Evolutionary conservation across 2,113 vertebrate genomes (phyloP).

Genomic region (Oncorhynchus mykiss): DNA sequence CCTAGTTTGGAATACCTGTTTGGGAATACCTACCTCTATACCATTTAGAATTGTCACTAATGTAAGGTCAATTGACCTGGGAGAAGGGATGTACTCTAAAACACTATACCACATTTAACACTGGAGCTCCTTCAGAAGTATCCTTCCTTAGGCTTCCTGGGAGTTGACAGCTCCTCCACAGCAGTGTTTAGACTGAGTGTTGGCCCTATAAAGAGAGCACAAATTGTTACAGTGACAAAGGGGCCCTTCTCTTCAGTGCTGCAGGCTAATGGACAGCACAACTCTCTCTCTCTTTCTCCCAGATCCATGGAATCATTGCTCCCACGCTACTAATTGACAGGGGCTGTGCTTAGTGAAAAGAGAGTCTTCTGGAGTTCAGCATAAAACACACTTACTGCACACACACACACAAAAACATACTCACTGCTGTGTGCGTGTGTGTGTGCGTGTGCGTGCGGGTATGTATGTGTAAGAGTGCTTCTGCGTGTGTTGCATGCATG

Average conservation of each 20-base stretch:
- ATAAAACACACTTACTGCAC: neutral
- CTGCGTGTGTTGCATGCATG: neutral
- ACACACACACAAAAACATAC: neutral
- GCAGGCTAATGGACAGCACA: neutral
- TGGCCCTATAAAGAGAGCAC: slow-evolving; percentile 13
- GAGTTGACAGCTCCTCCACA: slow-evolving; percentile 32
- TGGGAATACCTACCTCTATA: no score
- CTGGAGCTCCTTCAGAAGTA: neutral
- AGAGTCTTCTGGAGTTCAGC: no score
- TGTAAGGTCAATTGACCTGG: no score
- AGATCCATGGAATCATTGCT: no score
- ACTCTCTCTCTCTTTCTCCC: no score
- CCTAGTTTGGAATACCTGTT: no score
- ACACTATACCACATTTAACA: neutral
- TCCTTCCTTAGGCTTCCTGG: slow-evolving; percentile 8
- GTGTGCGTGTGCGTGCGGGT: neutral
- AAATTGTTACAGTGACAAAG: neutral
- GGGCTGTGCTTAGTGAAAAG: no score
- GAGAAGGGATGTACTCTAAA: no score
- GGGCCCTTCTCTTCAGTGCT: slow-evolving; percentile 23
- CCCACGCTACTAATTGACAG: no score
- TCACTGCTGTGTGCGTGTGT: neutral
- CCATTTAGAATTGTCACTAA: no score
- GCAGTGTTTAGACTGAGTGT: slow-evolving; percentile 5
- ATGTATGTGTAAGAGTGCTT: neutral